Percentiles rank a stretch among this genome's conserved stretches.
These are phyloP conservation scores for Torymus texanus DNA, from an alignment of 2,888 invertebrate species.

Conservation along the genomic window DNA sequence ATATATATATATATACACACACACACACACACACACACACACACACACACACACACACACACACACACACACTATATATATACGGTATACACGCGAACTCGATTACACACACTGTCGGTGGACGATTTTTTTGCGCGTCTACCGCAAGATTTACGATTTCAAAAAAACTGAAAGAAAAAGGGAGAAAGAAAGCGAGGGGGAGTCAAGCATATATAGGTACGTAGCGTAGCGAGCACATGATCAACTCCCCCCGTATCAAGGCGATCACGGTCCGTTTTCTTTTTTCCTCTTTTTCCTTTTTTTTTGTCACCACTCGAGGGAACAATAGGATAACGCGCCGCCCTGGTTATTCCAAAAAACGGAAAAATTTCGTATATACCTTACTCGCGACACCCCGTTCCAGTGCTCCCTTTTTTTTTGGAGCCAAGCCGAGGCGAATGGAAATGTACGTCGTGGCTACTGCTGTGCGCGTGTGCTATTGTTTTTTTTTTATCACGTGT, in stretches of 20 bases:
- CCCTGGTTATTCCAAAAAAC: no score
- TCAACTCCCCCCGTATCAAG: constrained; percentile 35
- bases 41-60: no score
- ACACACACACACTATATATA: no score
- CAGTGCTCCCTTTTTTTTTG: no score
- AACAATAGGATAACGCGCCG: not conserved
- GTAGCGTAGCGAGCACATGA: not conserved
- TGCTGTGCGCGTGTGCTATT: no score
- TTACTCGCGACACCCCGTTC: no score
- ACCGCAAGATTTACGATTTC: constrained; percentile 44
- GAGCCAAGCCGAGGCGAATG: no score
- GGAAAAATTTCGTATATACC: no score
- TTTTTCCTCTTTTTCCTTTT: not conserved
- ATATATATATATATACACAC: no score
- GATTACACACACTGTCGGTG: constrained; percentile 32
- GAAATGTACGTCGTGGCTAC: no score
- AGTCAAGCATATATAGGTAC: no score
- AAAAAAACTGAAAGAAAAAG: constrained; percentile 24
- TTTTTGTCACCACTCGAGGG: constrained; percentile 27
- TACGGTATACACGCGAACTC: not conserved
- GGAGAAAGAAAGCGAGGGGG: not conserved
- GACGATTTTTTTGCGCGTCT: constrained; percentile 4
- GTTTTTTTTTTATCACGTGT: no score
- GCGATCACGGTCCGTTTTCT: constrained; percentile 15
- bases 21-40: constrained; percentile 1